Percentiles rank a stretch among this genome's conserved stretches.
phyloP scores from a whole-genome alignment of 2,888 invertebrate genomes.

The Asteroscopus sphinx region DNA sequence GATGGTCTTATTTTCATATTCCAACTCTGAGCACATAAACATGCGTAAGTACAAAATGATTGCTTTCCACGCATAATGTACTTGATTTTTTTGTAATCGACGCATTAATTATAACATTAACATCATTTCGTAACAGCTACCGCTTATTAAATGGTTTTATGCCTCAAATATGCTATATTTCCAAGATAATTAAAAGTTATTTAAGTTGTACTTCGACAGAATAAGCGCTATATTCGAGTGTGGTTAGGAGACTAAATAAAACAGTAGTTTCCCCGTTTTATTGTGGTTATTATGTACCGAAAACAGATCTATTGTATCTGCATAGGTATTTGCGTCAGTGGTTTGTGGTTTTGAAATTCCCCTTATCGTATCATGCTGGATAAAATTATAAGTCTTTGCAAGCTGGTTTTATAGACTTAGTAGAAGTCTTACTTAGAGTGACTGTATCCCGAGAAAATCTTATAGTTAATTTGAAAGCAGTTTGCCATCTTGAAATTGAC shows the following conservation, averaged over 20 bases:
- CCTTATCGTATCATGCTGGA: conserved; percentile 23
- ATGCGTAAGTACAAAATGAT: conserved; percentile 9
- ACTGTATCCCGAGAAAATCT: background rate
- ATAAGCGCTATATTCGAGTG: conserved; percentile 30
- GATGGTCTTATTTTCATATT: too few species aligned
- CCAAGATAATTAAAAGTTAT: conserved; percentile 12
- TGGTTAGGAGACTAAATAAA: conserved; percentile 4
- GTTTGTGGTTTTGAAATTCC: conserved; percentile 43
- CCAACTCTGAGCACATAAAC: conserved; percentile 3
- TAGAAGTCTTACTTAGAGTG: background rate
- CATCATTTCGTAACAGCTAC: conserved; percentile 27
- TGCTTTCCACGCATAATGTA: conserved; percentile 20
- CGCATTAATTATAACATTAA: conserved; percentile 17
- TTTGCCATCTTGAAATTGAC: too few species aligned
- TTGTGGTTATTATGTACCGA: conserved; percentile 21
- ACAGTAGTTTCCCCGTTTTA: conserved; percentile 29
- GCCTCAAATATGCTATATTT: conserved; percentile 27
- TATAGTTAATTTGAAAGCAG: too few species aligned
- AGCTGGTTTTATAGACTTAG: conserved; percentile 4
- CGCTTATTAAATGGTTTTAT: conserved; percentile 19
- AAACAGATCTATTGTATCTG: conserved; percentile 32
- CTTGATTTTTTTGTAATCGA: conserved; percentile 31
- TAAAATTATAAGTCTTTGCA: conserved; percentile 1
- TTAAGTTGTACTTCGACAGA: conserved; percentile 3
- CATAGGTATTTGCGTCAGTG: conserved; percentile 43